Percentiles rank a stretch among this genome's conserved stretches.
These are phyloP conservation scores for Caenorhabditis sinica DNA, from an alignment of 2,888 invertebrate species.

Conservation along the genomic window DNA sequence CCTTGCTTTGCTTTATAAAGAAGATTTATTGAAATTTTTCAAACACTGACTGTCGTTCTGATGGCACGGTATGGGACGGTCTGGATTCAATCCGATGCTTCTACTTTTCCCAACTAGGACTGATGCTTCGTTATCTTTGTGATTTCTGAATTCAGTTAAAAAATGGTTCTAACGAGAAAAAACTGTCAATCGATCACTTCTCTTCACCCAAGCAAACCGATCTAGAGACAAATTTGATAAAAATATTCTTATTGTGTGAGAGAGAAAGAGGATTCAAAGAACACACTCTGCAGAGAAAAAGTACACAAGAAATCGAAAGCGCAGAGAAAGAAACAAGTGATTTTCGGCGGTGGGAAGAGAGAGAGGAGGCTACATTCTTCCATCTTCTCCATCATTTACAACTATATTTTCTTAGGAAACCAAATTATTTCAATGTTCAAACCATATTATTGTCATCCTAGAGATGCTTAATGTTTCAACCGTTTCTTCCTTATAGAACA, in stretches of 20 bases:
- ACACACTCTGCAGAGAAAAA: conserved; percentile 23
- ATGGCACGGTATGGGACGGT: not conserved
- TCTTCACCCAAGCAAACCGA: not conserved
- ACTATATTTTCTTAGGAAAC: conserved; percentile 14
- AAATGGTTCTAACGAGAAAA: not conserved
- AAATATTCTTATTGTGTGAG: conserved; percentile 12
- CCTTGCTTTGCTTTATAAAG: not conserved
- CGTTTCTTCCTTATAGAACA: not conserved
- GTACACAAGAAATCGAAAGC: conserved; percentile 26
- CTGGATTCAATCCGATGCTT: conserved; percentile 26
- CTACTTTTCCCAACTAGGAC: conserved; percentile 7
- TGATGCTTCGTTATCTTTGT: not conserved
- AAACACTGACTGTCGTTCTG: not conserved
- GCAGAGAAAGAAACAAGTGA: conserved; percentile 46
- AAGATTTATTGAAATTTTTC: not conserved
- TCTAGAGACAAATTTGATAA: conserved; percentile 19
- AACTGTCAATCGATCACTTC: not conserved
- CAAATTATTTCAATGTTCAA: not conserved
- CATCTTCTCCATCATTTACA: not conserved
- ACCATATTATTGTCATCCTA: not conserved
- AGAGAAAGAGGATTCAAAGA: conserved; percentile 40
- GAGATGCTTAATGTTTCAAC: not conserved
- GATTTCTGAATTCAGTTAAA: not conserved
- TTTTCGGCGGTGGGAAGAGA: conserved; percentile 54
- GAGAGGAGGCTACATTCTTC: conserved; percentile 48